A percentile compares a stretch with the other conserved stretches of the same genome.
These are phyloP conservation scores for Andricus curvator DNA, from an alignment of 2,888 invertebrate genomes.

Conservation along the genomic window DNA sequence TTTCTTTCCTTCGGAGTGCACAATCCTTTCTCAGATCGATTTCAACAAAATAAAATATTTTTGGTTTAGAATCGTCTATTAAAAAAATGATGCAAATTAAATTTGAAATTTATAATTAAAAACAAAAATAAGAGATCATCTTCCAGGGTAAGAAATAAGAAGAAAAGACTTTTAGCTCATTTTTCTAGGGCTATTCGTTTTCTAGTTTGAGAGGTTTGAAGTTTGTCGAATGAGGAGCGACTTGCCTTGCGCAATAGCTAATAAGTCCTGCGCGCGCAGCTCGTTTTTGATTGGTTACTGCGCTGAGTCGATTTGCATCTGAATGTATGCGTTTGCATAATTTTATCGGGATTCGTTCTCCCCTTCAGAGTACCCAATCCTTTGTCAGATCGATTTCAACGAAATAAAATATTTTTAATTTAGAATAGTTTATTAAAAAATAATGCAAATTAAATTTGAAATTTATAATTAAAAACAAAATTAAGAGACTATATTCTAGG, in stretches of 20 bases:
- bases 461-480: too few species aligned
- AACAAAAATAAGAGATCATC: background rate
- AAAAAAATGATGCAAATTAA: too few species aligned
- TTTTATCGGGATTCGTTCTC: background rate
- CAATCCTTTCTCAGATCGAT: background rate
- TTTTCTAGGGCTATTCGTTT: background rate
- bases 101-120: too few species aligned
- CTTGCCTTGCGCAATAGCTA: too few species aligned
- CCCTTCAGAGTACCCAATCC: background rate
- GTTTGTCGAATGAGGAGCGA: background rate
- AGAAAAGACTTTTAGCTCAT: background rate
- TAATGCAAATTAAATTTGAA: too few species aligned
- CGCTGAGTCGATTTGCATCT: constrained; percentile 7
- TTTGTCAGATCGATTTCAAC: background rate
- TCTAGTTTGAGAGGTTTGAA: background rate
- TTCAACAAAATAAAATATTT: background rate
- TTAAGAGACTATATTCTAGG: background rate
- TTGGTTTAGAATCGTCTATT: background rate
- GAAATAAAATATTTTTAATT: background rate
- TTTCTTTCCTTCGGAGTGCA: background rate
- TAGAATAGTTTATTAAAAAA: background rate
- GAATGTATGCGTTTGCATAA: background rate
- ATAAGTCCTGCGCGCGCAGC: too few species aligned
- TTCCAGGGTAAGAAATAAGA: background rate
- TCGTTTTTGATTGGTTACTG: too few species aligned